phyloP scores from a whole-genome alignment of 2,113 vertebrate genomes.

The Hydrochoerus hydrochaeris region DNA sequence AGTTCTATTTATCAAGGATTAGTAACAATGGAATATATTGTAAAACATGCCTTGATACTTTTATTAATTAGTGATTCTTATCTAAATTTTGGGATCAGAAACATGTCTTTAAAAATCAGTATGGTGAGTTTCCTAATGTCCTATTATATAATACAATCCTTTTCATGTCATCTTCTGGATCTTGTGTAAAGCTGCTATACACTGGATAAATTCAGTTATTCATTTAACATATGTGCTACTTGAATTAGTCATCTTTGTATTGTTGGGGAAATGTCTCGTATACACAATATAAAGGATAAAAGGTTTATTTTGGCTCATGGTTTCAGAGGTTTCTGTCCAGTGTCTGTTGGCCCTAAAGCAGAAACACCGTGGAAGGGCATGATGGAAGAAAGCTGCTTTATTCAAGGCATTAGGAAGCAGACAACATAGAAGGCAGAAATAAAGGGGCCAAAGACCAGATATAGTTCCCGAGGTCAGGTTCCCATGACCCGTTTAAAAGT shows the following conservation, averaged over 20 bases:
- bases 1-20: conserved; percentile 21
- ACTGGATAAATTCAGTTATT: not conserved
- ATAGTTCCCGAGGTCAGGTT: not conserved
- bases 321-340: not conserved
- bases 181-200: not conserved
- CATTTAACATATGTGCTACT: not conserved
- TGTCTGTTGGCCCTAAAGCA: not conserved
- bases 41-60: not conserved
- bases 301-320: not conserved
- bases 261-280: not conserved
- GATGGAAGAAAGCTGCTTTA: not conserved
- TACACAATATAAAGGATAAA: not conserved
- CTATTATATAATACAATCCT: not conserved
- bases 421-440: not conserved
- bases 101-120: not conserved
- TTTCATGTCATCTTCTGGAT: not conserved
- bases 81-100: not conserved
- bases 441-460: not conserved
- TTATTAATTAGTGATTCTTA: not conserved
- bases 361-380: not conserved
- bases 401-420: not conserved
- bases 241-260: not conserved
- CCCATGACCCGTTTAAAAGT: not conserved
- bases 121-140: not conserved
- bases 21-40: not conserved